Evolutionary conservation across 2,797 vertebrate species (phyloP).

Genomic region (Leuciscus waleckii): DNA sequence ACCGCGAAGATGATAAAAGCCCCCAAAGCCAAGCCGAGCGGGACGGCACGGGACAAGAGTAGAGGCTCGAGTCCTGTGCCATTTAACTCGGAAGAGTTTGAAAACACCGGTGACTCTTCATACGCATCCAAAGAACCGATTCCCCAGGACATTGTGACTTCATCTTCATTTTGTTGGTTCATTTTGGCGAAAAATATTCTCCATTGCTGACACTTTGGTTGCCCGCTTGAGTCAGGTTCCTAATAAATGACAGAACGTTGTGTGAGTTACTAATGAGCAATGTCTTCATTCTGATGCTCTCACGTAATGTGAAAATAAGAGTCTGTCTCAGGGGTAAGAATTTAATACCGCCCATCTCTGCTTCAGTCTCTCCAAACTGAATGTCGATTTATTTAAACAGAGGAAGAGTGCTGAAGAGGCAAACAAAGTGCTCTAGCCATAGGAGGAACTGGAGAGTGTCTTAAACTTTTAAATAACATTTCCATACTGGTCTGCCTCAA

Average conservation of each 20-base stretch:
- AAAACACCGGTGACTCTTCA: slow-evolving; percentile 5
- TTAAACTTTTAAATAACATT: not conserved
- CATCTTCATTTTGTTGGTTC: slow-evolving; percentile 40
- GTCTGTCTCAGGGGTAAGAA: not conserved
- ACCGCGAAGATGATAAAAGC: slow-evolving; percentile 57
- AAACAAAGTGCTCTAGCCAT: not conserved
- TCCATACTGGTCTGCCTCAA: too few relatives aligned
- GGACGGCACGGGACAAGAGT: slow-evolving; percentile 55
- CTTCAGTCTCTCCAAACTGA: slow-evolving; percentile 3
- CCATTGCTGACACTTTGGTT: slow-evolving; percentile 33
- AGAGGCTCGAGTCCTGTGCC: slow-evolving; percentile 24
- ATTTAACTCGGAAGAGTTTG: slow-evolving; percentile 32
- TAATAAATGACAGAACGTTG: not conserved
- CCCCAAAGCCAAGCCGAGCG: slow-evolving; percentile 52
- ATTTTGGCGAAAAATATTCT: slow-evolving; percentile 36
- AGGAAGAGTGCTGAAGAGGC: not conserved
- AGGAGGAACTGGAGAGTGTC: not conserved
- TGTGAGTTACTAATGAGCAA: not conserved
- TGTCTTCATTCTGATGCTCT: slow-evolving; percentile 9
- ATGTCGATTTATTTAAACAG: not conserved
- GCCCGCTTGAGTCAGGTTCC: not conserved
- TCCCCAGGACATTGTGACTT: slow-evolving; percentile 10
- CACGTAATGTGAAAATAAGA: slow-evolving; percentile 23
- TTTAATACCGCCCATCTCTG: slow-evolving; percentile 35
- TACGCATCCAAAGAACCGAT: slow-evolving; percentile 15